Evolutionary conservation across 64 coral and sea anemone genomes (phyloP), one percentile per base, ranked within the genome.

Genomic region (Hydrozoanthus tunicans): DNA sequence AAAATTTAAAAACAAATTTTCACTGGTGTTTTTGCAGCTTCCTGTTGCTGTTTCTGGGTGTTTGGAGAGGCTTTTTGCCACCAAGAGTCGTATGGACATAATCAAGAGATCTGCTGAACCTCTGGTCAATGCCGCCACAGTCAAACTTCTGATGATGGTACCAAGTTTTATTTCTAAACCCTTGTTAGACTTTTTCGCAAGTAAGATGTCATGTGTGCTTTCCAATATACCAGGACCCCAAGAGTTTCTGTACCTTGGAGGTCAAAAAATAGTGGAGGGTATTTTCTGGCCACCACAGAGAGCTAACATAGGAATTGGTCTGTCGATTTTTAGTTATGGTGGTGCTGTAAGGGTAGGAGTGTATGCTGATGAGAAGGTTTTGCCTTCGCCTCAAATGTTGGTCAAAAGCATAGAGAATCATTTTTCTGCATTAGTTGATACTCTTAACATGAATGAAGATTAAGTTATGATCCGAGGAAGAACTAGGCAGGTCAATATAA

Each of bases 71-170:
- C 85, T 99, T 17, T 93, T 91, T 55, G 67, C 81, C 5, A 90
- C 97, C 14, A 99, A 99, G 56, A 27, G 92, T 72, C 89, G 97
- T 1, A 99, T 99, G 97, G 97, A 99, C 20, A 77, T 85, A 17
- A 94, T 99, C 56, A 99, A 99, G 73, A 92, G 62, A 81, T 99
- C 97, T 53, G 97, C 97, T 23, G 94, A 99, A 52, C 94, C 97
- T 14, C 52, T 91, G 6, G 89, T 95, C 32, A 93, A 92, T 61
- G 91, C 94, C 61, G 89, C 91, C 58, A 94, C 94, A 17, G 94
- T 95, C 0, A 90, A 86, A 15, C 24, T 94, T 7, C 73, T 99
- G 5, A 94, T 99, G 97, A 73, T 93, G 85, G 58, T 99, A 7
- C 97, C 97, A 5, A 56, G 90, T 20, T 99, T 76, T 58, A 72